Evolutionary conservation across 2,113 vertebrate genomes (phyloP).

Genomic region (Hylia prasina): DNA sequence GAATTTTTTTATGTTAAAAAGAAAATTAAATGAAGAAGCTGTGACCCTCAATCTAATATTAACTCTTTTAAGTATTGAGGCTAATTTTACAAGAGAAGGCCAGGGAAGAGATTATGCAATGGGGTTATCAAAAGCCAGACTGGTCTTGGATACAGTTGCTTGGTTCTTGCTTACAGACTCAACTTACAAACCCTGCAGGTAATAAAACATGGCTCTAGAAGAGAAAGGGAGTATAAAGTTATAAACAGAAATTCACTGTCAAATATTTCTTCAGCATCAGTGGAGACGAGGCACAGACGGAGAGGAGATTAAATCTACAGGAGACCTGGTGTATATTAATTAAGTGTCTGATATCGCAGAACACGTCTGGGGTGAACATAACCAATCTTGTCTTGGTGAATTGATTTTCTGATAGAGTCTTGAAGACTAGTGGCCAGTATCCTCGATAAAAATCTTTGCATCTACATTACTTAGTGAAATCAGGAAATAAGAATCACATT

Average conservation of each 20-base stretch:
- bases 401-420: conserved; percentile 69
- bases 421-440: conserved; percentile 39
- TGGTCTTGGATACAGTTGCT: not conserved
- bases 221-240: conserved; percentile 18
- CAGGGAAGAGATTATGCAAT: not conserved
- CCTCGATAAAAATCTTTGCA: conserved; percentile 54
- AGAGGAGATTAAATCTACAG: conserved; percentile 63
- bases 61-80: not conserved
- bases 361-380: conserved; percentile 52
- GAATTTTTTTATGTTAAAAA: not conserved
- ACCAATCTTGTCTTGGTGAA: conserved; percentile 47
- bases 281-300: conserved; percentile 30
- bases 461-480: conserved; percentile 46
- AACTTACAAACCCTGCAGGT: not conserved
- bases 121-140: not conserved
- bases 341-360: conserved; percentile 66
- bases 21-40: not conserved
- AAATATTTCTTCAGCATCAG: conserved; percentile 34
- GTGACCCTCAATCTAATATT: not conserved
- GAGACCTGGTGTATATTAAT: conserved; percentile 62
- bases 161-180: not conserved
- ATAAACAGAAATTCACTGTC: conserved; percentile 59
- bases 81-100: not conserved
- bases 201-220: conserved; percentile 22
- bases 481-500: conserved; percentile 29